Evolutionary conservation across 92 coral and sea anemone species (phyloP), one percentile per base, ranked within the genome.

Genomic region (Porites evermanni): DNA sequence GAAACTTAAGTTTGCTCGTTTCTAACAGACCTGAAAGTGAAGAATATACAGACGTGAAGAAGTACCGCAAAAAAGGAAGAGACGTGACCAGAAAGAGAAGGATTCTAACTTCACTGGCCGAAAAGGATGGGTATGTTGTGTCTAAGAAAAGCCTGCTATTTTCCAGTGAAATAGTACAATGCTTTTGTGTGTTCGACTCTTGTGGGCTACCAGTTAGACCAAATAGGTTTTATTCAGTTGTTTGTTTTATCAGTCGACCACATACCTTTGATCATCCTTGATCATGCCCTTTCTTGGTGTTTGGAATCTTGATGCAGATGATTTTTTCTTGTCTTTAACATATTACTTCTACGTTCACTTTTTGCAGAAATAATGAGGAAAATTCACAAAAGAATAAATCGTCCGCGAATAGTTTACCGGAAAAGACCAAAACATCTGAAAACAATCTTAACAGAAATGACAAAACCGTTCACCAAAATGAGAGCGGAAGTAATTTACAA

Each of bases 41-140:
- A 58, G 99, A 96, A 84, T 61, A 70, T 67, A 75, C 79, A 87
- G 99, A 96, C 72, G 38, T 93, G 12, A 96, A 96, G 71, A 91
- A 91, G 68, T 96, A 84, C 87, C 96, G 95, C 26, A 92, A 87
- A 75, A 83, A 87, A 68, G 83, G 94, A 9, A 88, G 92, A 65
- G 94, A 96, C 72, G 38, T 77, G 78, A 73, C 83, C 20, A 94
- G 86, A 79, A 96, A 93, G 77, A 76, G 70, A 72, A 76, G 82
- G 78, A 90, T 93, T 14, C 91, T 96, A 59, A 64, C 82, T 6
- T 96, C 99, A 56, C 81, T 91, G n/a, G 77, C 84, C 52, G 83
- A 87, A 66, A 58, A 69, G n/a, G 82, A 89, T 32, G 81, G 70
- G 93, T 86, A 17, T 60, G 91, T 80, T 47, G 20, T 58, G n/a